Percentiles rank a stretch among this genome's conserved stretches.
phyloP scores from a whole-genome alignment of 2,113 vertebrate genomes.

The Nibea coibor region DNA sequence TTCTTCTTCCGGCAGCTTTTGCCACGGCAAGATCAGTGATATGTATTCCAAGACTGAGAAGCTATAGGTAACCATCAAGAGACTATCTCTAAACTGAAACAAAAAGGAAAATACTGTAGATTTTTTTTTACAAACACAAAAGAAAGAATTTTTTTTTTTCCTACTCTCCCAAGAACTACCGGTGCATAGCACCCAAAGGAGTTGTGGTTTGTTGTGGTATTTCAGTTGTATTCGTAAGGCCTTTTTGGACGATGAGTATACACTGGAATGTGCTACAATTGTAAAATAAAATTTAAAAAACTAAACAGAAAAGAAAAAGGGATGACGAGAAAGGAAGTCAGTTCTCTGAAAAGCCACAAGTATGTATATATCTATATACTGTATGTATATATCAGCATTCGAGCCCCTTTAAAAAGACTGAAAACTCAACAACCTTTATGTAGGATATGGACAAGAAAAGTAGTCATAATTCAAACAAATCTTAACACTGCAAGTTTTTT shows the following conservation, averaged over 20 bases:
- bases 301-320: slow-evolving; percentile 2
- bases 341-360: slow-evolving; percentile 29
- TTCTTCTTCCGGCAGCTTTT: neutral
- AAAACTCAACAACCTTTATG: slow-evolving; percentile 27
- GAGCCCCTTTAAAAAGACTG: slow-evolving; percentile 36
- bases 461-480: slow-evolving; percentile 33
- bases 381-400: slow-evolving; percentile 28
- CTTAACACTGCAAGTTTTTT: slow-evolving; percentile 57
- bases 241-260: slow-evolving; percentile 67
- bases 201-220: slow-evolving; percentile 34
- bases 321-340: slow-evolving; percentile 45
- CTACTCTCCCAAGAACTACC: slow-evolving; percentile 44
- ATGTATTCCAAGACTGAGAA: slow-evolving; percentile 34
- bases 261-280: slow-evolving; percentile 79
- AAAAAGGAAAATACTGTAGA: slow-evolving; percentile 44
- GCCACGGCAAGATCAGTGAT: slow-evolving; percentile 27
- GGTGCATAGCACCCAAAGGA: slow-evolving; percentile 65
- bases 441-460: slow-evolving; percentile 26
- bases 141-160: neutral
- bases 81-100: slow-evolving; percentile 35
- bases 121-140: slow-evolving; percentile 26
- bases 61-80: slow-evolving; percentile 24
- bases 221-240: slow-evolving; percentile 75
- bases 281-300: neutral
- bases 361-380: slow-evolving; percentile 19